These are phyloP conservation scores for Lontra canadensis DNA, from an alignment of 2,113 vertebrate genomes.

Conservation along the genomic window DNA sequence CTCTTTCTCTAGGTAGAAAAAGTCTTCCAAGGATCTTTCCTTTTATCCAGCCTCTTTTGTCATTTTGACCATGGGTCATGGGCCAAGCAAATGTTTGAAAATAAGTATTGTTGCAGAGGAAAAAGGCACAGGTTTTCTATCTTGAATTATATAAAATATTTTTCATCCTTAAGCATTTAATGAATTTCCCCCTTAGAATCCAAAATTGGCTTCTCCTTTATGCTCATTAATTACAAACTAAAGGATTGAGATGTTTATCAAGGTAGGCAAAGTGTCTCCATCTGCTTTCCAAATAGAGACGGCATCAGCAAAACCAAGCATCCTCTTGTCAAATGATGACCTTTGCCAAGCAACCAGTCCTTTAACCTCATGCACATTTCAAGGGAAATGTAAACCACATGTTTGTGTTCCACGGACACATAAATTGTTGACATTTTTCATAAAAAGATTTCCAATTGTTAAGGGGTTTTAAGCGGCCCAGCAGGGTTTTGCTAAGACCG, in stretches of 20 bases:
- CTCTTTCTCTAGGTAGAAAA: neutral
- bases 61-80: neutral
- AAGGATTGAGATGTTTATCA: neutral
- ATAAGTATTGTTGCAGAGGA: neutral
- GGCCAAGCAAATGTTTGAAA: conserved; percentile 33
- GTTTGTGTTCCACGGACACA: conserved; percentile 35
- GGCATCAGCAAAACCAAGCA: neutral
- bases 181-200: neutral
- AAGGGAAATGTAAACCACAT: neutral
- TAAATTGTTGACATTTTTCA: conserved; percentile 41
- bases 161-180: conserved; percentile 27
- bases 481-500: neutral
- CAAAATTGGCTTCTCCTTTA: neutral
- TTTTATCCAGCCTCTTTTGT: neutral
- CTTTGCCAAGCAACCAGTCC: neutral
- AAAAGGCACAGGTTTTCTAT: neutral
- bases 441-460: conserved; percentile 32
- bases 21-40: neutral
- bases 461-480: neutral
- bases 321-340: neutral
- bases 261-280: neutral
- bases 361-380: conserved; percentile 11
- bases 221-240: conserved; percentile 42
- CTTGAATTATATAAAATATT: conserved; percentile 20
- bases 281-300: conserved; percentile 32